Percentiles rank a stretch among this genome's conserved stretches.
These are phyloP conservation scores for Cydia strobilella DNA, from an alignment of 1,140 invertebrate species.

Conservation along the genomic window DNA sequence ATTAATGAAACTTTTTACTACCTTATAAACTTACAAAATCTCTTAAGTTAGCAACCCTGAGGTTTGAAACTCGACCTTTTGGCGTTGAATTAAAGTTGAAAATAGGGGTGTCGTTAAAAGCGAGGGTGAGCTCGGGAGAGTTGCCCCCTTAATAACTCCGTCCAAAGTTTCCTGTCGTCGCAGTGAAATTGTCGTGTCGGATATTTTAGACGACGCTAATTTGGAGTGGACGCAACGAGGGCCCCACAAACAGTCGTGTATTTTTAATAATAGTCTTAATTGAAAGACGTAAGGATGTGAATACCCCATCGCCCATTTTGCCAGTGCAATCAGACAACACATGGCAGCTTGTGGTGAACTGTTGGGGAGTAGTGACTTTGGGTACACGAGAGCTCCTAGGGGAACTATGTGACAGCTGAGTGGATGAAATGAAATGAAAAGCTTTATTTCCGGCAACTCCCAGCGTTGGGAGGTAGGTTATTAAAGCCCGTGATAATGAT, in stretches of 20 bases:
- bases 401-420: not conserved
- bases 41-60: not conserved
- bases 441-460: no score
- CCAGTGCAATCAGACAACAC: not conserved
- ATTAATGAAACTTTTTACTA: constrained; percentile 9
- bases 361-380: not conserved
- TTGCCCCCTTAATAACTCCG: not conserved
- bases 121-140: not conserved
- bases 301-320: not conserved
- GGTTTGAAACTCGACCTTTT: not conserved
- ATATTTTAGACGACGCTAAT: constrained; percentile 9
- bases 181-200: constrained; percentile 18
- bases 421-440: no score
- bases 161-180: constrained; percentile 4
- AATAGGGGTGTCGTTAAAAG: not conserved
- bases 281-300: not conserved
- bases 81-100: not conserved
- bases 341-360: not conserved
- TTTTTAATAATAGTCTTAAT: no score
- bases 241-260: not conserved
- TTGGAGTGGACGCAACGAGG: constrained; percentile 1
- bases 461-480: no score
- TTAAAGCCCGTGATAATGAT: no score
- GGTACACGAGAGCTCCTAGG: no score
- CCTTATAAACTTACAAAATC: not conserved